phyloP scores from a whole-genome alignment of 2,888 invertebrate species.

The Cosmorhoe ocellata region DNA sequence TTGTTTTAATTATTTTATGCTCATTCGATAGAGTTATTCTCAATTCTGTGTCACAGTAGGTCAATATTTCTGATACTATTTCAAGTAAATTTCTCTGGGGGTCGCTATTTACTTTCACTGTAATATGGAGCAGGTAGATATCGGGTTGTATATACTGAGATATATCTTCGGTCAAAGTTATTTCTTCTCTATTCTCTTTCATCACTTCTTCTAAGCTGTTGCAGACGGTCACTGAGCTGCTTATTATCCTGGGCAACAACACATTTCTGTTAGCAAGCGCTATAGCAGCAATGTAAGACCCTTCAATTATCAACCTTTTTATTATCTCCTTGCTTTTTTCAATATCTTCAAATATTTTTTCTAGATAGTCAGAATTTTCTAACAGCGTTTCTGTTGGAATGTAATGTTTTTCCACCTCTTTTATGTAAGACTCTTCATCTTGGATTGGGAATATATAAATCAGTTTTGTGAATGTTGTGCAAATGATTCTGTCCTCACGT shows the following conservation, averaged over 20 bases:
- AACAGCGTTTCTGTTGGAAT: constrained; percentile 52
- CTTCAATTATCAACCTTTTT: constrained; percentile 51
- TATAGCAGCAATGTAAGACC: constrained; percentile 55
- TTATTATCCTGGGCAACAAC: constrained; percentile 54
- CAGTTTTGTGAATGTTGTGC: constrained; percentile 59
- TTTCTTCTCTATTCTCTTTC: constrained; percentile 38
- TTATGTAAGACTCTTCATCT: constrained; percentile 45
- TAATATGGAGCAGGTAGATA: constrained; percentile 44
- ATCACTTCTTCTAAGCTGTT: constrained; percentile 59
- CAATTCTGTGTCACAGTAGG: constrained; percentile 35
- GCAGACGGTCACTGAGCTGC: constrained; percentile 46
- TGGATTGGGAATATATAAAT: constrained; percentile 56
- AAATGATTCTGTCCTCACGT: constrained; percentile 53
- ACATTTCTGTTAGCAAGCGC: constrained; percentile 63
- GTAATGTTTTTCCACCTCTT: constrained; percentile 42
- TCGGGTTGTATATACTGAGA: constrained; percentile 53
- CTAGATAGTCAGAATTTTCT: constrained; percentile 53
- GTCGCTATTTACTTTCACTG: constrained; percentile 41
- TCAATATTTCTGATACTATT: constrained; percentile 43
- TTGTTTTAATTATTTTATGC: constrained; percentile 50
- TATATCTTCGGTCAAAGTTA: constrained; percentile 52
- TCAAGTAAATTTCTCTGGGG: background rate
- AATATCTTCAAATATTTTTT: constrained; percentile 52
- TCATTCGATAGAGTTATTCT: constrained; percentile 53
- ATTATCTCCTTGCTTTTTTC: constrained; percentile 50